Percentiles rank a stretch among this genome's conserved stretches.
Evolutionary conservation across 64 coral and sea anemone species (phyloP).

Genomic region (Actinia equina): DNA sequence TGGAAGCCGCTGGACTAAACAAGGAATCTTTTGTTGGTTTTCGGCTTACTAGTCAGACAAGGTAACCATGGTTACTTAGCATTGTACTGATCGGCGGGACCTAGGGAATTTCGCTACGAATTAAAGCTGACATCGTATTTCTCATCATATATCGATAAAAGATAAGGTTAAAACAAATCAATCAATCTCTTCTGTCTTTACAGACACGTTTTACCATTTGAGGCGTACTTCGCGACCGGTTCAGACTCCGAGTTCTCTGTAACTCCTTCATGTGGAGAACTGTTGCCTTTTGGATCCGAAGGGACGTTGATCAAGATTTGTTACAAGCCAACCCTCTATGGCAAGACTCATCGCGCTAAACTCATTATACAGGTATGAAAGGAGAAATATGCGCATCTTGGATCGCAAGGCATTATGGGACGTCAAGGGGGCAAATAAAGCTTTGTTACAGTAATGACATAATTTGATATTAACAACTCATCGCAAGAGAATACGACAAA

Average conservation of each 20-base stretch:
- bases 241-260: constrained; percentile 87
- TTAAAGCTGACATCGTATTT: too few species aligned
- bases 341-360: constrained; percentile 88
- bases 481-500: too few species aligned
- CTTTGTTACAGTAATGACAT: too few species aligned
- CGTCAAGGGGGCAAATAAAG: too few species aligned
- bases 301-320: constrained; percentile 89
- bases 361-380: constrained; percentile 84
- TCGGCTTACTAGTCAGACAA: constrained; percentile 85
- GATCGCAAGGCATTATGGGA: too few species aligned
- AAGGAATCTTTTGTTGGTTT: constrained; percentile 90
- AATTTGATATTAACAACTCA: too few species aligned
- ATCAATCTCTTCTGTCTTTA: background rate
- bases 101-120: too few species aligned
- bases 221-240: constrained; percentile 76
- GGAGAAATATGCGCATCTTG: too few species aligned
- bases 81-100: background rate
- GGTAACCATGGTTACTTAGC: constrained; percentile 33
- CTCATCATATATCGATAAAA: too few species aligned
- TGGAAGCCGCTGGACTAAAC: constrained; percentile 90
- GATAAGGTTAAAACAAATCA: too few species aligned
- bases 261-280: constrained; percentile 51
- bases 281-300: constrained; percentile 60
- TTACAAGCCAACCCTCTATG: constrained; percentile 85
- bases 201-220: constrained; percentile 76